A percentile compares a stretch with the other conserved stretches of the same genome.
phyloP scores from a whole-genome alignment of 2,797 vertebrate species.

The Malurus leucopterus region DNA sequence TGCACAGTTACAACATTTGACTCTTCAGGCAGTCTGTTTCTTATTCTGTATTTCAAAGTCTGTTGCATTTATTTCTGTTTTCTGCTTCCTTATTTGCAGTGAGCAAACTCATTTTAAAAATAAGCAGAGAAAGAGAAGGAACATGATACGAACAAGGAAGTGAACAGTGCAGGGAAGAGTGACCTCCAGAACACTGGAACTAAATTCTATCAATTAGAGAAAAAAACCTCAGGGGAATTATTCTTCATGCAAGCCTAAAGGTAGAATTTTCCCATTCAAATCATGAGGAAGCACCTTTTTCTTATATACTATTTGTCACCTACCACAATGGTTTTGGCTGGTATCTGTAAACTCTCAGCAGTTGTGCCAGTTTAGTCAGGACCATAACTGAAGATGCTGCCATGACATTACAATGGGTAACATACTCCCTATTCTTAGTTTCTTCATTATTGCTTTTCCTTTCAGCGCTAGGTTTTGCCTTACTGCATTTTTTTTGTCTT shows the following conservation, averaged over 20 bases:
- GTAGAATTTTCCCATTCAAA: neutral
- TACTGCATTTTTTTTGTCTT: slow-evolving; percentile 45
- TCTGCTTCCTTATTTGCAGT: neutral
- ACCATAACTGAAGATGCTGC: neutral
- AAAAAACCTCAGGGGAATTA: neutral
- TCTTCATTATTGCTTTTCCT: slow-evolving; percentile 52
- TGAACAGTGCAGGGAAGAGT: neutral
- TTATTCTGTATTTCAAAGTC: neutral
- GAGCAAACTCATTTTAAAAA: neutral
- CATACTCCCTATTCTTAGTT: slow-evolving; percentile 42
- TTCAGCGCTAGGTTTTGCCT: slow-evolving; percentile 56
- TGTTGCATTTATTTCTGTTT: neutral
- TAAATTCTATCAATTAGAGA: neutral
- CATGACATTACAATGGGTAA: neutral
- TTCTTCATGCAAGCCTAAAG: neutral
- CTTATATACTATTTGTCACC: neutral
- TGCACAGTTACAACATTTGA: neutral
- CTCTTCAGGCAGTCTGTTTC: neutral
- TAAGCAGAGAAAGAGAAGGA: neutral
- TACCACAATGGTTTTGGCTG: neutral
- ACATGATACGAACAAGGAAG: neutral
- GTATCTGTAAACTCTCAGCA: neutral
- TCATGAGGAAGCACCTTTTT: neutral
- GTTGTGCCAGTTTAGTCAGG: neutral
- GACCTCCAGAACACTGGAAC: neutral